A percentile compares a stretch with the other conserved stretches of the same genome.
These are phyloP conservation scores for Spatula clypeata DNA, from an alignment of 2,797 vertebrate species.

Conservation along the genomic window DNA sequence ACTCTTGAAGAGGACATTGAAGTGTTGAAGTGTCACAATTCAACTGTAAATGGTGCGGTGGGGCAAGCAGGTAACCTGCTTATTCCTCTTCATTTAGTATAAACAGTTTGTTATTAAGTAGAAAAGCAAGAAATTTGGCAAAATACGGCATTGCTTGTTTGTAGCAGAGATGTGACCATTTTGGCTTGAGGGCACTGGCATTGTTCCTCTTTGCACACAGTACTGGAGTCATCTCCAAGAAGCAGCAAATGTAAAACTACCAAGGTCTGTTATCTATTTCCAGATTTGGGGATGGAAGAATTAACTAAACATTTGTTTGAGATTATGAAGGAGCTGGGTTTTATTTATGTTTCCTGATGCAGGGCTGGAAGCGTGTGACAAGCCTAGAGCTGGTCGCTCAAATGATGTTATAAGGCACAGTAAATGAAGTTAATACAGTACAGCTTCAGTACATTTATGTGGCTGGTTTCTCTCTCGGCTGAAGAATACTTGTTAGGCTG, in stretches of 20 bases:
- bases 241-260: not conserved
- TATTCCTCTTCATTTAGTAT: not conserved
- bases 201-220: not conserved
- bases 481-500: not conserved
- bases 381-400: not conserved
- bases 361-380: not conserved
- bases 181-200: not conserved
- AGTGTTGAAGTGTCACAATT: not conserved
- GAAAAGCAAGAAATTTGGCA: not conserved
- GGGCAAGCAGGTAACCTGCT: not conserved
- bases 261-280: not conserved
- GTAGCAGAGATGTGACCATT: not conserved
- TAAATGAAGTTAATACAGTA: not conserved
- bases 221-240: not conserved
- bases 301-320: constrained; percentile 13
- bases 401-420: not conserved
- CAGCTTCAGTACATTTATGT: not conserved
- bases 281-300: not conserved
- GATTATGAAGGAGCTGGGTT: not conserved
- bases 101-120: not conserved
- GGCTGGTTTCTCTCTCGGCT: not conserved
- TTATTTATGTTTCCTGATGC: not conserved
- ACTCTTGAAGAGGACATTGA: not conserved
- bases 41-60: not conserved
- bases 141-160: not conserved